These are phyloP conservation scores for Limonius californicus DNA, from an alignment of 1,140 invertebrate genomes.

Conservation along the genomic window DNA sequence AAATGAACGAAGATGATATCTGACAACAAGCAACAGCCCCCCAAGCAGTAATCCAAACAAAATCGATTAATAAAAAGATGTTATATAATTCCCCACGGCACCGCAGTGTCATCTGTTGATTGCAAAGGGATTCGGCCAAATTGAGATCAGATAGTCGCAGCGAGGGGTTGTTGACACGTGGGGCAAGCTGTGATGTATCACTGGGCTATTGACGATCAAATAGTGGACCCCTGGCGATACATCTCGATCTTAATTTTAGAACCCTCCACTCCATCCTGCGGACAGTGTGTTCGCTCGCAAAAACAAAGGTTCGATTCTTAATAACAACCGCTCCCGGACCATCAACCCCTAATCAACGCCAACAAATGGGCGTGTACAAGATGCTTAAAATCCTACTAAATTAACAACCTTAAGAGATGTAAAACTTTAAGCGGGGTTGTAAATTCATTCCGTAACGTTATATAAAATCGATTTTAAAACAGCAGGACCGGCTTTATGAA, in stretches of 20 bases:
- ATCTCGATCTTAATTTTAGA: conserved; percentile 12
- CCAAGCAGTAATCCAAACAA: conserved; percentile 29
- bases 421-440: too few relatives aligned
- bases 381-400: too few relatives aligned
- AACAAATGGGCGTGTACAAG: background rate
- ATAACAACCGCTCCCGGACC: background rate
- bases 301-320: background rate
- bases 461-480: too few relatives aligned
- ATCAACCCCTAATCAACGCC: background rate
- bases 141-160: conserved; percentile 25
- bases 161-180: background rate
- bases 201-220: conserved; percentile 25
- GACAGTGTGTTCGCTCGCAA: background rate
- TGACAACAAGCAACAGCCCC: conserved; percentile 26
- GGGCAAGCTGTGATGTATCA: conserved; percentile 21
- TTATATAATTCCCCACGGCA: conserved; percentile 33
- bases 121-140: conserved; percentile 31
- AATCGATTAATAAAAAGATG: conserved; percentile 37
- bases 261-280: conserved; percentile 3
- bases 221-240: conserved; percentile 24
- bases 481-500: too few relatives aligned
- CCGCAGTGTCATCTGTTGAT: conserved; percentile 33
- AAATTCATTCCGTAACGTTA: too few relatives aligned
- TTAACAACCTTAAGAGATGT: too few relatives aligned
- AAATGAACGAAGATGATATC: conserved; percentile 27